Evolutionary conservation across 1,140 invertebrate species (phyloP).

Genomic region (Anagrus nilaparvatae): DNA sequence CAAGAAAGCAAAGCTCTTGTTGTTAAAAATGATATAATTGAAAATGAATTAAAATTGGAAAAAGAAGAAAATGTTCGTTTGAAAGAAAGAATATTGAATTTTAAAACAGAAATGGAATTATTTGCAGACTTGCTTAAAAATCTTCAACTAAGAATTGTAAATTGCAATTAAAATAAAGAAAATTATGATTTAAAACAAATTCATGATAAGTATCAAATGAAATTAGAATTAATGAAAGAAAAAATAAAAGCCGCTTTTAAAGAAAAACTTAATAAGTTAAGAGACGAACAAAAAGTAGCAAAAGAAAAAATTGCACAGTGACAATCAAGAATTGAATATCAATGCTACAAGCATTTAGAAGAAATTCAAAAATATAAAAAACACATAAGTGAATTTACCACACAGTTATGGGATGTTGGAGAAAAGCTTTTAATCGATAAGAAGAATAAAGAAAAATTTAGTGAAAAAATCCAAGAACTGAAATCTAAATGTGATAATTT

Average conservation of each 20-base stretch:
- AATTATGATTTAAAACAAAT: conserved; percentile 33
- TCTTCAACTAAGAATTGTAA: too few species aligned
- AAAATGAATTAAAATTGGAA: too few species aligned
- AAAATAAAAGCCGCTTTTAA: conserved; percentile 38
- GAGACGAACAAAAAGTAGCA: conserved; percentile 43
- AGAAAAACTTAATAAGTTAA: conserved; percentile 38
- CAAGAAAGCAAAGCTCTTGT: too few species aligned
- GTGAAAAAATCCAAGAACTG: conserved; percentile 22
- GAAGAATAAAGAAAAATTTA: conserved; percentile 41
- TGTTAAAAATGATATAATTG: too few species aligned
- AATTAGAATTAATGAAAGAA: conserved; percentile 37
- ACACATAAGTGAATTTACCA: conserved; percentile 43
- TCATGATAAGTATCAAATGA: conserved; percentile 31
- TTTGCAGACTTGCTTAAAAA: too few species aligned
- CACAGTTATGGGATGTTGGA: conserved; percentile 48
- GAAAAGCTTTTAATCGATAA: conserved; percentile 48
- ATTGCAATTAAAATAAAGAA: too few species aligned
- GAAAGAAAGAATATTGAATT: too few species aligned
- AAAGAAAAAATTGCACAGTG: conserved; percentile 39
- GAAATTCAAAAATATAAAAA: conserved; percentile 47
- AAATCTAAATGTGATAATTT: conserved; percentile 19
- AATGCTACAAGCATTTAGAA: conserved; percentile 42
- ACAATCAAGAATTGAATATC: conserved; percentile 34
- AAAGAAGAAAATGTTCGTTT: too few species aligned
- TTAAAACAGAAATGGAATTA: too few species aligned